phyloP scores from a whole-genome alignment of 2,113 vertebrate species.

The Condylura cristata region DNA sequence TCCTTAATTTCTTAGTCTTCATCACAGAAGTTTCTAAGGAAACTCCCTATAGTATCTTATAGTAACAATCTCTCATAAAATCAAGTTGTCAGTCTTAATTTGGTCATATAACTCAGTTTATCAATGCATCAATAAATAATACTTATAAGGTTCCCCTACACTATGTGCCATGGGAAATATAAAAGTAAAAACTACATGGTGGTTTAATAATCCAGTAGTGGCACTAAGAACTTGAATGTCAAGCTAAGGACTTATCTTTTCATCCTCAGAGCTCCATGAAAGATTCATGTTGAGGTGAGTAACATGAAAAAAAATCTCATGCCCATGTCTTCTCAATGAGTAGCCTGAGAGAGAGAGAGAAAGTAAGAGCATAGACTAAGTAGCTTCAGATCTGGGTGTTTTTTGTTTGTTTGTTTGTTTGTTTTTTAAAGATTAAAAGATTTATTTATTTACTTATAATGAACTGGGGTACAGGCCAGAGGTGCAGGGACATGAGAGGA shows the following conservation, averaged over 20 bases:
- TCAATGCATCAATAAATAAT: not conserved
- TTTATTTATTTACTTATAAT: too few species aligned
- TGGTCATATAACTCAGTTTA: not conserved
- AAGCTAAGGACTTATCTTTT: not conserved
- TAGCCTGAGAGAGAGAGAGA: not conserved
- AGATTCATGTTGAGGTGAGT: not conserved
- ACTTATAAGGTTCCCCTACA: not conserved
- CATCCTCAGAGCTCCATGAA: not conserved
- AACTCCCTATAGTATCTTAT: not conserved
- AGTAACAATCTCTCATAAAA: not conserved
- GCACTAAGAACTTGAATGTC: not conserved
- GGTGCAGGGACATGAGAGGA: too few species aligned
- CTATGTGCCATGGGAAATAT: not conserved
- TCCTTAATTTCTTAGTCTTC: not conserved
- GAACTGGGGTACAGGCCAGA: too few species aligned
- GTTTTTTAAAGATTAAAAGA: too few species aligned
- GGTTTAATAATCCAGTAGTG: not conserved
- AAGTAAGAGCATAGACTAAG: not conserved
- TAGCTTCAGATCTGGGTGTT: not conserved
- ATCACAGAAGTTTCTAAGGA: constrained; percentile 2
- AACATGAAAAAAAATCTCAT: not conserved
- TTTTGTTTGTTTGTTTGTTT: too few species aligned
- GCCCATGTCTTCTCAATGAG: not conserved
- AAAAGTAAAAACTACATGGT: not conserved
- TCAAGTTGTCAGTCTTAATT: not conserved